phyloP scores from a whole-genome alignment of 92 coral and sea anemone species.

The Palythoa grandis region DNA sequence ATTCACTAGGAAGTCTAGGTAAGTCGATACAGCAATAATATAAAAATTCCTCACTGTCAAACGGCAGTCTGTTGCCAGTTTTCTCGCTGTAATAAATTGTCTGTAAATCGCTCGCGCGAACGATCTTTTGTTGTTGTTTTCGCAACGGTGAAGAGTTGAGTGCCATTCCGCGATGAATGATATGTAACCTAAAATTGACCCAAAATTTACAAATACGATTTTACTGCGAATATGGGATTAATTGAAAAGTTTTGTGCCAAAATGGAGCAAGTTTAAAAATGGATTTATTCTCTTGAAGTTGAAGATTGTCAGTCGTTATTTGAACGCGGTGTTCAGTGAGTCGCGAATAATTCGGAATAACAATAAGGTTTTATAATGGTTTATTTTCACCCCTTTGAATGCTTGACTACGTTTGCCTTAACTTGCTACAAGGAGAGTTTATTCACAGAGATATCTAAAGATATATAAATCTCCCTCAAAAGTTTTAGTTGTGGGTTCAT shows the following conservation, averaged over 20 bases:
- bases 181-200: slow-evolving; percentile 48
- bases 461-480: slow-evolving; percentile 7
- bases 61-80: not conserved
- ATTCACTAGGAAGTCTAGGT: slow-evolving; percentile 87
- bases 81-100: slow-evolving; percentile 17
- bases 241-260: slow-evolving; percentile 22
- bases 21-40: slow-evolving; percentile 60
- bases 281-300: slow-evolving; percentile 40
- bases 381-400: slow-evolving; percentile 41
- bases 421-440: slow-evolving; percentile 19
- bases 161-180: slow-evolving; percentile 33
- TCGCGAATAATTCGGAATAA: slow-evolving; percentile 45
- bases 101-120: slow-evolving; percentile 38
- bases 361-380: slow-evolving; percentile 38
- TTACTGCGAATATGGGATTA: not conserved
- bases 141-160: slow-evolving; percentile 29
- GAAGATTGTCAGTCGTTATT: slow-evolving; percentile 34
- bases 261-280: slow-evolving; percentile 30
- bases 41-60: slow-evolving; percentile 12
- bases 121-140: slow-evolving; percentile 42
- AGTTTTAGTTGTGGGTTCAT: slow-evolving; percentile 28
- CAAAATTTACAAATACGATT: slow-evolving; percentile 4
- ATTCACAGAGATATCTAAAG: slow-evolving; percentile 12
- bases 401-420: slow-evolving; percentile 36
- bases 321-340: slow-evolving; percentile 21